These are phyloP conservation scores for Norana najaformis DNA, from an alignment of 2,888 invertebrate species.

Conservation along the genomic window DNA sequence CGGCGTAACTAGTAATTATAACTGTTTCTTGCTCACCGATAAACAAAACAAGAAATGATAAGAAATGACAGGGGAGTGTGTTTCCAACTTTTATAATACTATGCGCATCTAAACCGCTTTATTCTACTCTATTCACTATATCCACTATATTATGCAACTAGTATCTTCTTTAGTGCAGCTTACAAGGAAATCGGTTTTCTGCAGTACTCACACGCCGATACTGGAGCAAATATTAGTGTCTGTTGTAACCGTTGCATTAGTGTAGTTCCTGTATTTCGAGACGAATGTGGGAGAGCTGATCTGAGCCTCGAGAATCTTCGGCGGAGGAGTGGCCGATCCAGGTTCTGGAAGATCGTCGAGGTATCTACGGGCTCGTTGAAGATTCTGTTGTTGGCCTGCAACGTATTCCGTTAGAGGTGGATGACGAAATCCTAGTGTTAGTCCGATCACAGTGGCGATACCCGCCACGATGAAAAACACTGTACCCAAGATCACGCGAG, in stretches of 20 bases:
- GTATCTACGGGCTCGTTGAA: background rate
- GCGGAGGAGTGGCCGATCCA: background rate
- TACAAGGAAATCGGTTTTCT: background rate
- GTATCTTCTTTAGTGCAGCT: background rate
- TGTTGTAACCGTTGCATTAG: constrained; percentile 37
- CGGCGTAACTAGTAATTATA: too few species aligned
- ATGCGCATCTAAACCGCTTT: background rate
- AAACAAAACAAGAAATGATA: too few species aligned
- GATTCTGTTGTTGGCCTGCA: background rate
- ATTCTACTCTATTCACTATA: too few species aligned
- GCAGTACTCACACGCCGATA: constrained; percentile 39
- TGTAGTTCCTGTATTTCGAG: constrained; percentile 26
- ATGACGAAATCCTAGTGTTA: background rate
- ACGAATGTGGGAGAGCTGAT: background rate
- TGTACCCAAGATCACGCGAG: background rate
- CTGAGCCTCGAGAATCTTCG: background rate
- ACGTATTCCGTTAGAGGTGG: background rate
- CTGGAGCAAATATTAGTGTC: constrained; percentile 39
- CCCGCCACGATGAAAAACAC: background rate
- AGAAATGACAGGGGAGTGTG: too few species aligned
- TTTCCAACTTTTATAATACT: background rate
- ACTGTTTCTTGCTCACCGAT: background rate
- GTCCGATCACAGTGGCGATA: background rate
- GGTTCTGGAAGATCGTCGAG: background rate
- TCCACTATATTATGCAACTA: background rate